Evolutionary conservation across 2,888 invertebrate species (phyloP), one percentile per base, ranked within the genome.

Genomic region (Cryptocephalus primarius): DNA sequence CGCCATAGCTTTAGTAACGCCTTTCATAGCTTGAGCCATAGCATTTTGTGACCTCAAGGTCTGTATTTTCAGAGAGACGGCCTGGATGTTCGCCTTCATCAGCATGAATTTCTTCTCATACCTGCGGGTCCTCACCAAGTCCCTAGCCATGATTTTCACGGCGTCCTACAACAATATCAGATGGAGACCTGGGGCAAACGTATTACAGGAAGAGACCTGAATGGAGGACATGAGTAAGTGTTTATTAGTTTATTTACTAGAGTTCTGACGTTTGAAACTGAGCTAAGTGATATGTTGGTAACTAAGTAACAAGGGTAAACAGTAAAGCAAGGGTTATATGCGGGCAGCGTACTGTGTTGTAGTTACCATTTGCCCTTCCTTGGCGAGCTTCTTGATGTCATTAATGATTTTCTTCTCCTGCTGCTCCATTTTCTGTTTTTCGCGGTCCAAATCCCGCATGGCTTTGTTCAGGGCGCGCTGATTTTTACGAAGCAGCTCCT

Each of bases 1-100:
- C 66, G 88, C 87, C 97, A 99, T 97, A 50, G 99, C 97, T 67
- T 84, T 85, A 1, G 97, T 97, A 38, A 99, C 99, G 22, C 97
- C 97, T 69, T 89, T 89, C 99, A 99, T 99, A 0, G 99, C 99
- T 72, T 93, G 86, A 13, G 97, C 97, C 97, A 99, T 99, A 8
- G 96, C 90, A 74, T 94, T 97, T 73, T 97, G 97, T 8, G 96
- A 96, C 69, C 93, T 85, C 13, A 99, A 77, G 0, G 97, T 96
- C 74, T 96, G 96, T 52, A 97, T 95, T 76, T 97, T 99, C 46
- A 99, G 78, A 1, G 95, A 88, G 9, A 95, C 94, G 0, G 93
- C 95, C 72, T 99, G 97, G 60, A 99, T 97, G 70, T 99, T 99
- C 1, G 99, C 97, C 68, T 91, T 90, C 97, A 99, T 99, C 55